These are phyloP conservation scores for Crocuta crocuta DNA, from an alignment of 2,113 vertebrate species.

Conservation along the genomic window DNA sequence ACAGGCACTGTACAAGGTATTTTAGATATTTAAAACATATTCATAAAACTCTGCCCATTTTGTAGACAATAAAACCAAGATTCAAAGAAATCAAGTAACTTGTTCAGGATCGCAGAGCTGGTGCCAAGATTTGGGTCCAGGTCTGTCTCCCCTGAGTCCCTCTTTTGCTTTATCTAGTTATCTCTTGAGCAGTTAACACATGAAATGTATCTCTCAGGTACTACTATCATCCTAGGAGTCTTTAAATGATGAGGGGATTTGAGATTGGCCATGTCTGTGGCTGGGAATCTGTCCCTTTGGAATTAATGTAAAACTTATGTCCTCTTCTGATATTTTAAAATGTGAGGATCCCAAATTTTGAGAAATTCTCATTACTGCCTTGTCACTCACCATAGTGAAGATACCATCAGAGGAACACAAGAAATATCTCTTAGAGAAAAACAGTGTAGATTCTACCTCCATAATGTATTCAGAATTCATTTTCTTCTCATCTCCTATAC, in stretches of 20 bases:
- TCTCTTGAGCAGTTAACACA: background rate
- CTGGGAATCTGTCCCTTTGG: background rate
- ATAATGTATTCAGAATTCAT: background rate
- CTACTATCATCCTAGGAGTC: background rate
- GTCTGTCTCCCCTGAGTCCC: background rate
- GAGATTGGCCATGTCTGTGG: background rate
- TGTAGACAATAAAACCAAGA: background rate
- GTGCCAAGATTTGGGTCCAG: background rate
- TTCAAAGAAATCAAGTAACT: background rate
- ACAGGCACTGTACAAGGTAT: background rate
- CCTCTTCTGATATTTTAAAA: conserved; percentile 47
- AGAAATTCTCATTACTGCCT: background rate
- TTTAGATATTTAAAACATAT: background rate
- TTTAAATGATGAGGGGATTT: background rate
- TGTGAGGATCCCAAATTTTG: background rate
- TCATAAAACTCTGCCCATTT: background rate
- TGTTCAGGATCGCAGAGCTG: background rate
- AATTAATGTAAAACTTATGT: background rate
- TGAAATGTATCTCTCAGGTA: background rate
- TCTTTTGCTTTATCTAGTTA: background rate
- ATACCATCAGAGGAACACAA: background rate
- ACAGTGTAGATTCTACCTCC: background rate
- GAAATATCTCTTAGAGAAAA: background rate
- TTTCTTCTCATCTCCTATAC: background rate
- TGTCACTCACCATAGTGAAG: background rate